phyloP scores from a whole-genome alignment of 2,113 vertebrate genomes.

The Nesospiza acunhae region DNA sequence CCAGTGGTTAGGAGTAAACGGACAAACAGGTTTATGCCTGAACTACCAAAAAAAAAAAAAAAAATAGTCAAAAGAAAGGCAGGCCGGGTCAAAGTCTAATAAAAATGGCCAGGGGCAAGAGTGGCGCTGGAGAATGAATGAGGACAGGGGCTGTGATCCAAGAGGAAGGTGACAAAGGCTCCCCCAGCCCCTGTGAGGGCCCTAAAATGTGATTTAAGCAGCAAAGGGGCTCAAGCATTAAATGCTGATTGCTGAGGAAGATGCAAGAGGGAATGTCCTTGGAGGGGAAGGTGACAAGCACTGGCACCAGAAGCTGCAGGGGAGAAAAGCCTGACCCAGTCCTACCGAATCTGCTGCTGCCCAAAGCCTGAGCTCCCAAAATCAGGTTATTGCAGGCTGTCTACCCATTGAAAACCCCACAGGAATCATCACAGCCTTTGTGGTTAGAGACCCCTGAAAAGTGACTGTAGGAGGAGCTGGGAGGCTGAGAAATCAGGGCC shows the following conservation, averaged over 20 bases:
- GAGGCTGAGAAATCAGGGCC: neutral
- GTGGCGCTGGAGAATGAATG: neutral
- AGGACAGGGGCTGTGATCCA: neutral
- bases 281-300: neutral
- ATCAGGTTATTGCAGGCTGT: neutral
- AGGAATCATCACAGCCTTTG: neutral
- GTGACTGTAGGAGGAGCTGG: neutral
- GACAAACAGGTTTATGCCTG: neutral
- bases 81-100: neutral
- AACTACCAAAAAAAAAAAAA: neutral
- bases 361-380: neutral
- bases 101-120: neutral
- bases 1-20: neutral
- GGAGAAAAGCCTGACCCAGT: neutral
- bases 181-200: neutral
- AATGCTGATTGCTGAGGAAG: neutral
- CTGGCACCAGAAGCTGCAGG: too few species aligned
- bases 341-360: neutral
- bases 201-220: neutral
- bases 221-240: neutral
- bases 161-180: neutral
- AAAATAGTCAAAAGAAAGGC: neutral
- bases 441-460: neutral
- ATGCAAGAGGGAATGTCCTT: neutral
- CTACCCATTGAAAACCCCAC: neutral